Percentiles rank a stretch among this genome's conserved stretches.
Evolutionary conservation across 2,888 invertebrate genomes (phyloP).

Genomic region (Gasteruption jaculator): DNA sequence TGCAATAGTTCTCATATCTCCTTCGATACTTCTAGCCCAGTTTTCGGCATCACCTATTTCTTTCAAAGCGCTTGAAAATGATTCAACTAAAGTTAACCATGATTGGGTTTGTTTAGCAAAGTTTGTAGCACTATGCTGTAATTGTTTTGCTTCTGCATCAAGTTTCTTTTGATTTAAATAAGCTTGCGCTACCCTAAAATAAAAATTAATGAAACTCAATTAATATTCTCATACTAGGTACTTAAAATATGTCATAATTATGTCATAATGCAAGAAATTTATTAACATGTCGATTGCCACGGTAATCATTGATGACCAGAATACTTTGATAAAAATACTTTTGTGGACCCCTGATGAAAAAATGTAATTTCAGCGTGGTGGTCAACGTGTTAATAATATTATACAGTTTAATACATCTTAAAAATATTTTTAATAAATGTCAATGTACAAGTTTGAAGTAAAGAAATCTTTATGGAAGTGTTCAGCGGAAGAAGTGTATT

Average conservation of each 20-base stretch:
- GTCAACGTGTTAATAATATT: too few relatives aligned
- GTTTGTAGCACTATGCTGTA: constrained; percentile 89
- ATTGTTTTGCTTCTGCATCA: constrained; percentile 93
- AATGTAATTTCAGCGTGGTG: too few relatives aligned
- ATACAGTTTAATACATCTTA: background rate
- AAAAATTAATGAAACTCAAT: constrained; percentile 1
- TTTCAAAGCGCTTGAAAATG: constrained; percentile 82
- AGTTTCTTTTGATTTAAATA: constrained; percentile 97
- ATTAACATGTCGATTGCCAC: too few relatives aligned
- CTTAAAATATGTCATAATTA: too few relatives aligned
- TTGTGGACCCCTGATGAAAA: too few relatives aligned
- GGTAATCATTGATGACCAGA: too few relatives aligned
- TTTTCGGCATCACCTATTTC: constrained; percentile 99
- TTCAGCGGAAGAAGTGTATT: too few relatives aligned
- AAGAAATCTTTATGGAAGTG: too few relatives aligned
- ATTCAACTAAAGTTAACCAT: constrained; percentile 90
- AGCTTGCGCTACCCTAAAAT: constrained; percentile 86
- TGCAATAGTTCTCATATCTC: constrained; percentile 89
- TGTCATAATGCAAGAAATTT: background rate
- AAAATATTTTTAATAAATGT: constrained; percentile 1
- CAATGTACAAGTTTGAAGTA: too few relatives aligned
- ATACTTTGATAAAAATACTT: too few relatives aligned
- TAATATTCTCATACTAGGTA: constrained; percentile 3
- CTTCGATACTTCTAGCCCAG: constrained; percentile 96
- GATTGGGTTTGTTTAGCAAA: constrained; percentile 96